Percentiles rank a stretch among this genome's conserved stretches.
These are phyloP conservation scores for Apistogramma diplotaenia DNA, from an alignment of 2,113 vertebrate genomes.

Conservation along the genomic window DNA sequence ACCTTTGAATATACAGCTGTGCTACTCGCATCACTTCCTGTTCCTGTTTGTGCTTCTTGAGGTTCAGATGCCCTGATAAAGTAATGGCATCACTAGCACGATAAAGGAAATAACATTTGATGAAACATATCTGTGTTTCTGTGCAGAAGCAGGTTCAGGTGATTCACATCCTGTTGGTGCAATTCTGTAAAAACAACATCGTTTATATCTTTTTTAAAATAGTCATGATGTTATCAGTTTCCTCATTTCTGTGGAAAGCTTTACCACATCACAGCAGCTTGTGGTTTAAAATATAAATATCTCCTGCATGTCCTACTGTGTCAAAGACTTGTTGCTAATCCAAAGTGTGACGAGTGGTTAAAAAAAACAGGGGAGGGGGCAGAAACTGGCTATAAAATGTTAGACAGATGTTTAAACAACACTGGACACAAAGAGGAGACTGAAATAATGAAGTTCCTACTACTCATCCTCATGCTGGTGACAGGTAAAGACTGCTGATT, in stretches of 20 bases:
- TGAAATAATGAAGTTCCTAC: background rate
- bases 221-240: background rate
- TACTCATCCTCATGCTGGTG: background rate
- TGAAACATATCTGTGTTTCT: background rate
- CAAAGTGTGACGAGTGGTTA: no score
- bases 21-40: no score
- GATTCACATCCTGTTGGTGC: background rate
- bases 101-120: background rate
- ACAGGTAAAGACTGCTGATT: background rate
- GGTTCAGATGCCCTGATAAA: no score
- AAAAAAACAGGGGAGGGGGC: no score
- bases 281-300: no score
- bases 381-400: background rate
- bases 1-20: background rate
- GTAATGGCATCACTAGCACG: no score
- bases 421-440: background rate
- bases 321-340: no score
- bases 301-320: no score
- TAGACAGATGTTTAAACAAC: background rate
- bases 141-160: background rate
- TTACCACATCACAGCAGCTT: no score
- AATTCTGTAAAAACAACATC: background rate
- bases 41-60: no score
- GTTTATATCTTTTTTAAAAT: background rate
- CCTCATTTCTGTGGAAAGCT: background rate